Conservation (phyloP, 2,888 invertebrate species). For the Caenorhabditis plicata region DNA sequence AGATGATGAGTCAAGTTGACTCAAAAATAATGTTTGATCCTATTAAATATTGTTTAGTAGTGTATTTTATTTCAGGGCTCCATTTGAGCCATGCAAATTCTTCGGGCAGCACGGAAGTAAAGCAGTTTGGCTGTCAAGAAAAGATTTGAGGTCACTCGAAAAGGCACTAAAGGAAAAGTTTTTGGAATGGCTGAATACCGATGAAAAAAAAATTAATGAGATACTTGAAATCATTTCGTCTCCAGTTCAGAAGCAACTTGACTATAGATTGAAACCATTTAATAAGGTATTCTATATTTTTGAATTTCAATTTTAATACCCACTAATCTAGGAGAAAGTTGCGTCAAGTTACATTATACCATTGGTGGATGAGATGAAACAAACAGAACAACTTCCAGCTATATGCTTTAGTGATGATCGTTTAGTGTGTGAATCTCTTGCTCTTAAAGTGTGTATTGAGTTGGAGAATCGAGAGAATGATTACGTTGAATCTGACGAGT, state of each 20-base stretch:
- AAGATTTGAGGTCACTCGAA: slow-evolving; percentile 50
- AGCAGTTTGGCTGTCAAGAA: slow-evolving; percentile 57
- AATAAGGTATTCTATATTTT: slow-evolving; percentile 33
- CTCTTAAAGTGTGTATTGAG: slow-evolving; percentile 38
- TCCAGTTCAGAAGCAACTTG: slow-evolving; percentile 44
- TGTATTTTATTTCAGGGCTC: slow-evolving; percentile 31
- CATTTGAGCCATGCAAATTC: slow-evolving; percentile 59
- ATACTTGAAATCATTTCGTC: slow-evolving; percentile 30
- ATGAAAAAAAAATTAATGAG: slow-evolving; percentile 50
- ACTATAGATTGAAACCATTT: slow-evolving; percentile 43
- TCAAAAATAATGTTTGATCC: slow-evolving; percentile 45
- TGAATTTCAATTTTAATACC: not conserved
- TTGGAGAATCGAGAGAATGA: slow-evolving; percentile 50
- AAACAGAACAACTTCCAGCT: slow-evolving; percentile 56
- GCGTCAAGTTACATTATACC: slow-evolving; percentile 56
- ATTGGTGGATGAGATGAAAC: slow-evolving; percentile 54
- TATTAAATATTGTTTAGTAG: not conserved
- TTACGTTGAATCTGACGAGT: slow-evolving; percentile 56
- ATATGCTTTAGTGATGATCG: slow-evolving; percentile 64
- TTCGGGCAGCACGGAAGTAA: slow-evolving; percentile 46
- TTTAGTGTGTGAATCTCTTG: slow-evolving; percentile 56
- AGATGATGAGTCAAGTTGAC: slow-evolving; percentile 57
- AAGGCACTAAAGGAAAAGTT: slow-evolving; percentile 56
- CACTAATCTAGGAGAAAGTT: slow-evolving; percentile 28
- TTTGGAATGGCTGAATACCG: slow-evolving; percentile 59